Base-by-base conservation (phyloP, 2,113 vertebrate genomes). In the Epinephelus moara region DNA sequence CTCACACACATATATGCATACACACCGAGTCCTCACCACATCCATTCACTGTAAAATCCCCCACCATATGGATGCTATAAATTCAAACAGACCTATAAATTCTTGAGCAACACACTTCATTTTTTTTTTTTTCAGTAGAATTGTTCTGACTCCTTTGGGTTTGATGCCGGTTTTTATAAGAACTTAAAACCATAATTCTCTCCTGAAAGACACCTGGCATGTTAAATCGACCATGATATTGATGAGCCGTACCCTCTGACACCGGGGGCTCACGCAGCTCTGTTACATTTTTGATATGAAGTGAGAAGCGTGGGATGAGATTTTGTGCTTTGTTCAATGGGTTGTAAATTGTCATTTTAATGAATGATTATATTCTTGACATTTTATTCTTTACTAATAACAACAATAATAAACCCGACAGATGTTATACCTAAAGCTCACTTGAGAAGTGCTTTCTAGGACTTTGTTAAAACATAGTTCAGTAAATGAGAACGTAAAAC, bases 51-150 rank as follows among this genome's bases (percentile, higher is more conserved):
- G 57, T 85, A 70, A 91, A 89, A 64, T 70, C 47, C 76, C 40
- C 61, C 62, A 70, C 78, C 90, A 94, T 87, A 90, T 93, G 91
- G 87, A 89, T 80, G 74, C 88, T 69, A 92, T 92, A 86, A 91
- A 93, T 92, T 79, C 77, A 86, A 88, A 81, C 78, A 49, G 81
- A 78, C 76, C 70, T 64, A 80, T 90, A 89, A 91, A 92, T 92
- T 93, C 77, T 82, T 85, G 40, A 27, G 50, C 37, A 69, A 82
- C 70, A 75, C 69, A 55, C 74, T 89, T 80, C 52, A 74, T 25
- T 37, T 37, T 37, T 71, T 88, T 79, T 78, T 69, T 88, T 79
- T 78, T 70, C 68, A 52, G 49, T 21, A 63, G 55, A 86, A 57
- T 57, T 68, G 4, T 66, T 88, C 50, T n/a, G 63, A 84, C 74